These are phyloP conservation scores for Amiota minor DNA, from an alignment of 2,888 invertebrate species.

Conservation along the genomic window DNA sequence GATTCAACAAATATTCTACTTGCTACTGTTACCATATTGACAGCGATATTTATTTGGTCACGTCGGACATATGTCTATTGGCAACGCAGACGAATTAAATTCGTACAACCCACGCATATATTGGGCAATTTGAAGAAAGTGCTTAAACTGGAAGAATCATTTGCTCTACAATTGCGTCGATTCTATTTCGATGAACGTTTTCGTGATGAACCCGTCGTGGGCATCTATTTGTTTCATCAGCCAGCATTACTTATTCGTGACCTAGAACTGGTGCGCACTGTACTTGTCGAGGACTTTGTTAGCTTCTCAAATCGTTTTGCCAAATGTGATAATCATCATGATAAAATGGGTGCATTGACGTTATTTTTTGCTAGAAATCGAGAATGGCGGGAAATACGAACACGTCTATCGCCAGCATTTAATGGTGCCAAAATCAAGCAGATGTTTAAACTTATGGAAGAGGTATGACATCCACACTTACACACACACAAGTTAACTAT, in stretches of 20 bases:
- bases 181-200: conserved; percentile 68
- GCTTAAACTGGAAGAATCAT: conserved; percentile 64
- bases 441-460: conserved; percentile 71
- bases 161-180: conserved; percentile 69
- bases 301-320: conserved; percentile 71
- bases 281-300: conserved; percentile 74
- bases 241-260: conserved; percentile 74
- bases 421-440: conserved; percentile 72
- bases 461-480: conserved; percentile 50
- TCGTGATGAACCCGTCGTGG: conserved; percentile 64
- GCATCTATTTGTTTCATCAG: conserved; percentile 74
- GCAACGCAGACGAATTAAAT: conserved; percentile 71
- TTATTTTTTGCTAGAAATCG: conserved; percentile 74
- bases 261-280: conserved; percentile 72
- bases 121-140: conserved; percentile 73
- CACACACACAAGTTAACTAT: neutral
- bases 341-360: conserved; percentile 73
- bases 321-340: conserved; percentile 64
- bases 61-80: conserved; percentile 73
- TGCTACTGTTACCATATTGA: conserved; percentile 61
- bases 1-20: conserved; percentile 67
- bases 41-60: conserved; percentile 64
- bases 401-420: conserved; percentile 74
- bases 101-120: conserved; percentile 71
- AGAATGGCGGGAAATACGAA: conserved; percentile 73